Percentiles rank a stretch among this genome's conserved stretches.
These are phyloP conservation scores for Cyrtonyx montezumae DNA, from an alignment of 2,113 vertebrate genomes.

Conservation along the genomic window DNA sequence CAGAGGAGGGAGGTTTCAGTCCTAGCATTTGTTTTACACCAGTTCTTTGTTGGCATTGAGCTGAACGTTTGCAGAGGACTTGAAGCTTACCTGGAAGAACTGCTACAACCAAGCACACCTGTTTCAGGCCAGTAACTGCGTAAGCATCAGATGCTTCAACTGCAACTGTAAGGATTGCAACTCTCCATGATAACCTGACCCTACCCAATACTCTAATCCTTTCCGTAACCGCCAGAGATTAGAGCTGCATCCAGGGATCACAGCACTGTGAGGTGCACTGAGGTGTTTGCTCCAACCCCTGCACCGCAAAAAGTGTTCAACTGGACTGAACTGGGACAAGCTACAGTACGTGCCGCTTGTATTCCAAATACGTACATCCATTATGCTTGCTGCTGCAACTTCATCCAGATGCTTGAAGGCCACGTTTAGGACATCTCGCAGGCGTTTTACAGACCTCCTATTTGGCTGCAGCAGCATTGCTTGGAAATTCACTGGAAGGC, in stretches of 20 bases:
- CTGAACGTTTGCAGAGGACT: neutral
- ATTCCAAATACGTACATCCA: conserved; percentile 81
- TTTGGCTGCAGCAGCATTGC: conserved; percentile 89
- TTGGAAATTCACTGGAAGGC: conserved; percentile 93
- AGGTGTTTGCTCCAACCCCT: neutral
- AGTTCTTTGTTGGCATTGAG: neutral
- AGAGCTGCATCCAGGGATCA: neutral
- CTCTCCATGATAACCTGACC: neutral
- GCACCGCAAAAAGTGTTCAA: neutral
- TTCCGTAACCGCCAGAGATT: neutral
- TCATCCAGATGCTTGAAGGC: conserved; percentile 92
- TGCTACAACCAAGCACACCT: neutral
- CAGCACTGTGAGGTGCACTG: neutral
- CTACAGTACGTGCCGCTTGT: neutral
- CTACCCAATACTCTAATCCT: neutral
- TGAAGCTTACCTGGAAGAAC: neutral
- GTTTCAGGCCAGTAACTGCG: neutral
- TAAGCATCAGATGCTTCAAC: neutral
- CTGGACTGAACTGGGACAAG: neutral
- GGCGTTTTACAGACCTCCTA: conserved; percentile 83
- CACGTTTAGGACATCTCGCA: conserved; percentile 85
- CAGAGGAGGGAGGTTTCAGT: neutral
- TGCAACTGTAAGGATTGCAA: neutral
- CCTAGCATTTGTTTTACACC: neutral
- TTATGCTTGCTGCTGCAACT: conserved; percentile 80